Evolutionary conservation across 1,140 invertebrate genomes (phyloP), one percentile per base, ranked within the genome.

Genomic region (Akabosia matsudoensis): DNA sequence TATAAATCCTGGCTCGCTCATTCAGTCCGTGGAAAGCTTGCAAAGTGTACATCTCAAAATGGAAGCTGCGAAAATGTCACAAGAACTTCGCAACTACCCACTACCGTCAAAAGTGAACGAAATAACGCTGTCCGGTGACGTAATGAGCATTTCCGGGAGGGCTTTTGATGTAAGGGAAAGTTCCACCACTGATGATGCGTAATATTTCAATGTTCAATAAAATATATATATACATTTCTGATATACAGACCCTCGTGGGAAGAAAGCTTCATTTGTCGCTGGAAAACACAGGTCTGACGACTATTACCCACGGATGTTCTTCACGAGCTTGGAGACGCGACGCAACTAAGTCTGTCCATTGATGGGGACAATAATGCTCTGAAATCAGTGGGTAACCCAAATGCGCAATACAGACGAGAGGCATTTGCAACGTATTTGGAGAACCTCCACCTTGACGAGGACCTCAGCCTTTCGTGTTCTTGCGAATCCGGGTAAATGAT

Each of bases 401-500:
- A 30, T 61, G 18, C 26, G 16, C 54, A 76, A 22, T 79, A 70
- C 37, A 31, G 74, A n/a, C 74, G 70, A 16, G 54, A 73, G 28
- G 34, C 78, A 13, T 74, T 74, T 22, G 45, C 30, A 7, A 52
- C 74, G 0, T 79, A 75, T 37, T 33, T 79, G n/a, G 33, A 30
- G 14, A 33, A 61, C 33, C 56, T 79, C 0, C 10, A 34, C 7
- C 28, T 79, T 1, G 56, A 70, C 24, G 18, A 34, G 0, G 30
- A 70, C 10, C 1, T 70, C 13, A 33, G 14, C 28, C n/a, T 79
- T 10, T 31, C 71, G n/a, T 79, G 78, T 45, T 67, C 70, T 16
- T 79, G 78, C 37, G 78, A 79, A 22, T 51, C 54, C 1, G 78
- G 78, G 78, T 79, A 45, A 74, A 24, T 26, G 51, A 61, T 7